Evolutionary conservation across 1,140 invertebrate species (phyloP).

Genomic region (Contarinia nasturtii): DNA sequence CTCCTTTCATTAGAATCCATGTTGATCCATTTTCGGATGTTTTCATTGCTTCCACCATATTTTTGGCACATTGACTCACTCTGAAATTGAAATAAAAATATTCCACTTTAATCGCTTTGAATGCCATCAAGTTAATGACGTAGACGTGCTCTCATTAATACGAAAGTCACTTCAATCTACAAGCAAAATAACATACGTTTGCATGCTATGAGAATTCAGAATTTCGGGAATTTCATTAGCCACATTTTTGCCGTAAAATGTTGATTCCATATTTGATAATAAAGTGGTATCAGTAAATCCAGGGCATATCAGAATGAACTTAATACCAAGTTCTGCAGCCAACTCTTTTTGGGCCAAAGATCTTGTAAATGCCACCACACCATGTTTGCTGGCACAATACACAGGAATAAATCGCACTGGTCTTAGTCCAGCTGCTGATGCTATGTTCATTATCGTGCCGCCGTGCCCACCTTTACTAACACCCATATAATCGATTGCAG

Average conservation of each 20-base stretch:
- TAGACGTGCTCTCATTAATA: no score
- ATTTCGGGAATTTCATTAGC: neutral
- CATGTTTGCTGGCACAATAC: slow-evolving; percentile 27
- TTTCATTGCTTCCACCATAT: neutral
- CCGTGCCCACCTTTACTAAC: slow-evolving; percentile 19
- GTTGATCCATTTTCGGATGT: neutral
- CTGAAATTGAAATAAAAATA: neutral
- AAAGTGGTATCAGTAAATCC: slow-evolving; percentile 29
- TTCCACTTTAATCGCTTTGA: no score
- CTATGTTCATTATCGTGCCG: slow-evolving; percentile 19
- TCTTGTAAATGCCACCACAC: slow-evolving; percentile 25
- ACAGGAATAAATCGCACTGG: slow-evolving; percentile 22
- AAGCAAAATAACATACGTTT: neutral
- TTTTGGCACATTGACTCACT: neutral
- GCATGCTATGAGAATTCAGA: neutral
- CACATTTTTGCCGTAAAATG: neutral
- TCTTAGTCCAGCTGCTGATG: slow-evolving; percentile 19
- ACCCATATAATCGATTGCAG: slow-evolving; percentile 24
- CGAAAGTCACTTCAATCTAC: no score
- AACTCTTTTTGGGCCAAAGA: slow-evolving; percentile 16
- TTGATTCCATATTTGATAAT: slow-evolving; percentile 11
- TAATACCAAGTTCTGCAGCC: slow-evolving; percentile 15
- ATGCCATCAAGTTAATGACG: no score
- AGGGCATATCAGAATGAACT: slow-evolving; percentile 30
- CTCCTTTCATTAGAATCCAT: neutral